A percentile compares a stretch with the other conserved stretches of the same genome.
These are phyloP conservation scores for Spialia ferax DNA, from an alignment of 2,888 invertebrate genomes.

Conservation along the genomic window DNA sequence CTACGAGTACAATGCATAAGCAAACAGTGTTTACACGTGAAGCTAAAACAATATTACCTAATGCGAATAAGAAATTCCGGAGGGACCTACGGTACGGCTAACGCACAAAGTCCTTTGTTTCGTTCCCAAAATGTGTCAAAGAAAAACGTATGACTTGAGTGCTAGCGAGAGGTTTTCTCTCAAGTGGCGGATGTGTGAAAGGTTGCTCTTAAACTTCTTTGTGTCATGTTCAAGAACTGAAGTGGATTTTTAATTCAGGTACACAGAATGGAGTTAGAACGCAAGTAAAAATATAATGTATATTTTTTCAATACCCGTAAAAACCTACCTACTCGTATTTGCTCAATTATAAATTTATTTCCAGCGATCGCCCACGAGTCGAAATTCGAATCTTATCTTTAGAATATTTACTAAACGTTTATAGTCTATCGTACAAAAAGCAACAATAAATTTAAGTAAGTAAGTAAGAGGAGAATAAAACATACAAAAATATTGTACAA, in stretches of 20 bases:
- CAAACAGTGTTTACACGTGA: neutral
- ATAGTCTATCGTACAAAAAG: too few species aligned
- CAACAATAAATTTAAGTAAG: too few species aligned
- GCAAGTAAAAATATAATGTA: neutral
- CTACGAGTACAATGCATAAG: neutral
- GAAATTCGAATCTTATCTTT: too few species aligned
- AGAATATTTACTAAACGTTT: too few species aligned
- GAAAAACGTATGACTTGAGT: conserved; percentile 28
- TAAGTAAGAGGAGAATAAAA: too few species aligned
- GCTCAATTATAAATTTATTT: too few species aligned
- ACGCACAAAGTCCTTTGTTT: conserved; percentile 19
- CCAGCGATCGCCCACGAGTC: too few species aligned
- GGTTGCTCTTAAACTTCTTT: conserved; percentile 21
- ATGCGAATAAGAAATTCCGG: conserved; percentile 1
- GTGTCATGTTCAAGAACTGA: conserved; percentile 12
- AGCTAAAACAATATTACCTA: neutral
- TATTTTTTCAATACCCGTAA: neutral
- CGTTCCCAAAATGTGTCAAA: conserved; percentile 12
- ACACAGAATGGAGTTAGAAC: neutral
- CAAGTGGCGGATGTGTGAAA: conserved; percentile 26
- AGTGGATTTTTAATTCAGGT: conserved; percentile 9
- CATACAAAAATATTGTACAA: too few species aligned
- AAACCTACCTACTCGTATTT: too few species aligned
- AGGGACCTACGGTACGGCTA: conserved; percentile 13
- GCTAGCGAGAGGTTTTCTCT: conserved; percentile 19